phyloP scores from a whole-genome alignment of 2,888 invertebrate genomes.

The Eupeodes luniger region DNA sequence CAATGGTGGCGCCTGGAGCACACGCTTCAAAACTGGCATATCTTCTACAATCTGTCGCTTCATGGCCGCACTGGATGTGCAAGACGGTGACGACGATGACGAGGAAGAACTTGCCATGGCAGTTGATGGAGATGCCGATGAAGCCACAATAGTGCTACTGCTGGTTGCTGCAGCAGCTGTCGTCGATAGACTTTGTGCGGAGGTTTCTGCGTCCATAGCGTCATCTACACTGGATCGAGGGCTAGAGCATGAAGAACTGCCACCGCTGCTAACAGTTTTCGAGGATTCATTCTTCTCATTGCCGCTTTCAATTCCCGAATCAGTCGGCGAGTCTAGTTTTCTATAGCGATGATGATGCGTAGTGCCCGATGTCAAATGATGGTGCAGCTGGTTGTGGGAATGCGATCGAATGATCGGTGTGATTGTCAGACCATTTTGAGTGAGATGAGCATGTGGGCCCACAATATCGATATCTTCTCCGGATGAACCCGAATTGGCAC shows the following conservation, averaged over 20 bases:
- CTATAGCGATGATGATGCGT: constrained; percentile 87
- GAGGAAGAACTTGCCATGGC: constrained; percentile 77
- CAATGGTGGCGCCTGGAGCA: constrained; percentile 95
- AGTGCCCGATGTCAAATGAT: constrained; percentile 80
- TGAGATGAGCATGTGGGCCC: constrained; percentile 88
- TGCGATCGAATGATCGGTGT: constrained; percentile 86
- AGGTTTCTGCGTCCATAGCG: constrained; percentile 86
- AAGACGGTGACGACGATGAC: constrained; percentile 74
- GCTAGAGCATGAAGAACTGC: constrained; percentile 93
- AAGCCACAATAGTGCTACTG: constrained; percentile 57
- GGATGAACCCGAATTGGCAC: constrained; percentile 91
- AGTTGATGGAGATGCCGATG: constrained; percentile 76
- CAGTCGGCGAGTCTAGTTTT: constrained; percentile 95
- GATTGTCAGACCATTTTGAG: constrained; percentile 90
- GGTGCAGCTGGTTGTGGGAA: constrained; percentile 78
- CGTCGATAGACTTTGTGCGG: constrained; percentile 81
- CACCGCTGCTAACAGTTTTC: constrained; percentile 89
- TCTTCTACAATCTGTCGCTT: constrained; percentile 89
- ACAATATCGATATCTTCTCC: constrained; percentile 88
- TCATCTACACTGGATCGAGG: constrained; percentile 94
- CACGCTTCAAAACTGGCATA: constrained; percentile 97
- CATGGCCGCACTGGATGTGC: constrained; percentile 78
- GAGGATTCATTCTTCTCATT: constrained; percentile 92
- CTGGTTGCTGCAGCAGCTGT: constrained; percentile 75
- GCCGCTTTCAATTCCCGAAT: constrained; percentile 96